A percentile compares a stretch with the other conserved stretches of the same genome.
These are phyloP conservation scores for Dryadula phaetusa DNA, from an alignment of 2,888 invertebrate genomes.

Conservation along the genomic window DNA sequence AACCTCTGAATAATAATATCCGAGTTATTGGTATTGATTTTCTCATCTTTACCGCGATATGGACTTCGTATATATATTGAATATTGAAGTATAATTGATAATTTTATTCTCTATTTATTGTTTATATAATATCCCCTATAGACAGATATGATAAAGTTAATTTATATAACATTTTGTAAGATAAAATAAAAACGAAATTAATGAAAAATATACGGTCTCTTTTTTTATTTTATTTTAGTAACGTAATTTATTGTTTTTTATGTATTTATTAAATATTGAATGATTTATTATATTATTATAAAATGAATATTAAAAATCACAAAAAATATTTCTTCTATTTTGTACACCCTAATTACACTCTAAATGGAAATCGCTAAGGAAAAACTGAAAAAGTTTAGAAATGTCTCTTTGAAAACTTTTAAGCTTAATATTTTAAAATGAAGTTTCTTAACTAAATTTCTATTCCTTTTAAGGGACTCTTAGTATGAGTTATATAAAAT, in stretches of 20 bases:
- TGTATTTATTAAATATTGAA: too few relatives aligned
- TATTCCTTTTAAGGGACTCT: not conserved
- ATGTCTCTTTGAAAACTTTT: slow-evolving; percentile 3
- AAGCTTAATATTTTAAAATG: slow-evolving; percentile 5
- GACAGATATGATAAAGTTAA: too few relatives aligned
- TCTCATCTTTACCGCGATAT: slow-evolving; percentile 48
- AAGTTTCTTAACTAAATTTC: not conserved
- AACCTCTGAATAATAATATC: slow-evolving; percentile 72
- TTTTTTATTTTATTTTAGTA: too few relatives aligned
- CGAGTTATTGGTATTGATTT: slow-evolving; percentile 56
- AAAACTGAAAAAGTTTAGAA: slow-evolving; percentile 18
- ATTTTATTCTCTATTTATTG: not conserved
- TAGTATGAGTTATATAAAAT: too few relatives aligned
- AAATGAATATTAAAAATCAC: not conserved
- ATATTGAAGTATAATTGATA: slow-evolving; percentile 6
- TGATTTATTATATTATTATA: too few relatives aligned
- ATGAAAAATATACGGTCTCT: too few relatives aligned
- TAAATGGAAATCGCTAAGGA: not conserved
- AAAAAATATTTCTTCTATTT: not conserved
- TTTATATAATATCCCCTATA: not conserved
- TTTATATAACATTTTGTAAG: too few relatives aligned
- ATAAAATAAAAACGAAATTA: too few relatives aligned
- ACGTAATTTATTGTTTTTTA: too few relatives aligned
- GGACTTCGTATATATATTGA: slow-evolving; percentile 14
- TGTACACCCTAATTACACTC: too few relatives aligned